Percentiles rank a stretch among this genome's conserved stretches.
phyloP scores from a whole-genome alignment of 2,888 invertebrate species.

The Podabrus alpinus region DNA sequence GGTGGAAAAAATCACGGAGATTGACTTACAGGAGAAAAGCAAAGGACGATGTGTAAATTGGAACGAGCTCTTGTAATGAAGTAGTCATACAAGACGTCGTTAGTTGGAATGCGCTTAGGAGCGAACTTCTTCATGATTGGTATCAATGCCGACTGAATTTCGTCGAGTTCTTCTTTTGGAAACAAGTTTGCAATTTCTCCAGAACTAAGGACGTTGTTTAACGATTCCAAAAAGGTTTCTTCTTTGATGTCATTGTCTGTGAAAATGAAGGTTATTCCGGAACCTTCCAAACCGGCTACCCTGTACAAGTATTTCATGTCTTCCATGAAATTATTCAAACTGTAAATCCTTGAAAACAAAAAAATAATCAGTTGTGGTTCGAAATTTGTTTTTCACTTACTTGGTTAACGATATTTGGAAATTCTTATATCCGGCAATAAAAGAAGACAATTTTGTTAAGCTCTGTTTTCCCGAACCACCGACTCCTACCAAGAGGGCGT shows the following conservation, averaged over 20 bases:
- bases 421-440: constrained; percentile 79
- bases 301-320: constrained; percentile 83
- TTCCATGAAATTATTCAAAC: constrained; percentile 79
- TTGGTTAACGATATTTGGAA: constrained; percentile 86
- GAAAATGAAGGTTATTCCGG: constrained; percentile 83
- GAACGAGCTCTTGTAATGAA: constrained; percentile 79
- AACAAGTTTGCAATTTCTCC: constrained; percentile 90
- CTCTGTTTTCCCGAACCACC: constrained; percentile 93
- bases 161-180: constrained; percentile 85
- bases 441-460: constrained; percentile 81
- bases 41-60: constrained; percentile 59
- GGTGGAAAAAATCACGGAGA: background rate
- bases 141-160: constrained; percentile 76
- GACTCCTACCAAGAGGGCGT: constrained; percentile 84
- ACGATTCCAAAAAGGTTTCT: constrained; percentile 83
- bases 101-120: constrained; percentile 76
- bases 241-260: constrained; percentile 93
- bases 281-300: constrained; percentile 74
- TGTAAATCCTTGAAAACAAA: constrained; percentile 61
- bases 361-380: background rate
- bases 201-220: constrained; percentile 88
- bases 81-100: constrained; percentile 84
- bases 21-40: background rate
- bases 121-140: constrained; percentile 81
- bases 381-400: constrained; percentile 52